Percentiles rank a stretch among this genome's conserved stretches.
These are phyloP conservation scores for Rhinella marina DNA, from an alignment of 2,797 vertebrate species.

Conservation along the genomic window DNA sequence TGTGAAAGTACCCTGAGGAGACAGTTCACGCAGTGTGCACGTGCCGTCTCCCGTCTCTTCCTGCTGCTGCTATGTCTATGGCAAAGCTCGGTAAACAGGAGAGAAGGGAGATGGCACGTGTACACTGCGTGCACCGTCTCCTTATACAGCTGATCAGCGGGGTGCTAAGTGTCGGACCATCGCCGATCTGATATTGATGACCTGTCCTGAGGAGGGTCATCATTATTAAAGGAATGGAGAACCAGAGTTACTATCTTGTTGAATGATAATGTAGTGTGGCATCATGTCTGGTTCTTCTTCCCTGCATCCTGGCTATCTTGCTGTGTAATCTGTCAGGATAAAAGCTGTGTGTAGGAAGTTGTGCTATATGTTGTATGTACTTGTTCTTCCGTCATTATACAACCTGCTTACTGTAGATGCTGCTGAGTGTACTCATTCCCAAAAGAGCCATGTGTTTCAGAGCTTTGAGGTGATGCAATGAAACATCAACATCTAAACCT, in stretches of 20 bases:
- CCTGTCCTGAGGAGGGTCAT: no score
- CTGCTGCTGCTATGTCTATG: no score
- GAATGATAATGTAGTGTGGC: background rate
- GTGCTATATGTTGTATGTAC: background rate
- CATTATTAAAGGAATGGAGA: background rate
- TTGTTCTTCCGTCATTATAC: slow-evolving; percentile 10
- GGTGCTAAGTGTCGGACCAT: no score
- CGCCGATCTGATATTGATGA: no score
- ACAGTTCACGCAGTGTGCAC: no score
- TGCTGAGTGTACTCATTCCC: slow-evolving; percentile 26
- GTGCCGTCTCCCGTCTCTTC: no score
- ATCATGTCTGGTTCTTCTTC: background rate
- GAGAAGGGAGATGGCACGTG: no score
- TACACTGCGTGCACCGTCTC: no score
- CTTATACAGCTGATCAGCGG: no score
- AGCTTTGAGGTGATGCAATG: slow-evolving; percentile 65
- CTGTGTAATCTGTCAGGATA: background rate
- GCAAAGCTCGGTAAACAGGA: no score
- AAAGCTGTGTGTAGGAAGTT: background rate
- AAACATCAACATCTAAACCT: slow-evolving; percentile 61
- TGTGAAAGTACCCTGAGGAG: no score
- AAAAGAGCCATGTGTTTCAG: slow-evolving; percentile 44
- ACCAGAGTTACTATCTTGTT: no score
- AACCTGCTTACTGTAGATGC: background rate
- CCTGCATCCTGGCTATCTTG: background rate